Evolutionary conservation across 2,113 vertebrate species (phyloP).

Genomic region (Paedocypris sp.): DNA sequence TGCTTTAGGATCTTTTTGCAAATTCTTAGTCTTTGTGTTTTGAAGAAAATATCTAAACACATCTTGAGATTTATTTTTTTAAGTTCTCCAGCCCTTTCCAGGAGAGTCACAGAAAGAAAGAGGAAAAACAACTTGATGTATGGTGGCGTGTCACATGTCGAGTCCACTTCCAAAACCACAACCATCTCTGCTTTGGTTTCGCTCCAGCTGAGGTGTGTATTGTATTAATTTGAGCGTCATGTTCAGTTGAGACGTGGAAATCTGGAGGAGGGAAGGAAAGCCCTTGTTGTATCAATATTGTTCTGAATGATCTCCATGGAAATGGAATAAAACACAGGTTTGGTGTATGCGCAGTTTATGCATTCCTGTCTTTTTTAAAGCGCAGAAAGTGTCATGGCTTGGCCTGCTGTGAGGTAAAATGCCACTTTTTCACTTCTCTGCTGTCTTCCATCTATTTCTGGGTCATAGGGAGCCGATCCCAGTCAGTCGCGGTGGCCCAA

Average conservation of each 20-base stretch:
- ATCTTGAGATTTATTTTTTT: constrained; percentile 16
- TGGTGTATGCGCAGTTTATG: constrained; percentile 49
- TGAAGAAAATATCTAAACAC: constrained; percentile 27
- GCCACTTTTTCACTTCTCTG: constrained; percentile 7
- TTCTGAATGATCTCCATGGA: constrained; percentile 58
- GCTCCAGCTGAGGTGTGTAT: constrained; percentile 25
- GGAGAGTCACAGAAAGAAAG: constrained; percentile 33
- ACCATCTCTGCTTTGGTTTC: constrained; percentile 34
- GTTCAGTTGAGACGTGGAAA: constrained; percentile 8
- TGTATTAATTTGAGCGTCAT: constrained; percentile 18
- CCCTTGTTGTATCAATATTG: constrained; percentile 33
- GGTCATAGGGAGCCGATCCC: no score
- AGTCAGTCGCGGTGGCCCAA: no score
- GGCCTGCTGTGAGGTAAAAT: constrained; percentile 38
- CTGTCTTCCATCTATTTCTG: background rate
- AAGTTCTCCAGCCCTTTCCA: constrained; percentile 18
- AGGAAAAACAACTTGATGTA: constrained; percentile 41
- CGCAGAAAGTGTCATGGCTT: constrained; percentile 56
- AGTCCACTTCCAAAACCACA: constrained; percentile 37
- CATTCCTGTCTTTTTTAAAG: constrained; percentile 49
- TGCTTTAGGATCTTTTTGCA: constrained; percentile 21
- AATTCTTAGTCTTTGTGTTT: constrained; percentile 21
- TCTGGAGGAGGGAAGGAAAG: constrained; percentile 15
- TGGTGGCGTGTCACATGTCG: constrained; percentile 33
- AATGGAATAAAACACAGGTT: constrained; percentile 61